Evolutionary conservation across 2,113 vertebrate genomes (phyloP), one percentile per base, ranked within the genome.

Genomic region (Xiphophorus hellerii): DNA sequence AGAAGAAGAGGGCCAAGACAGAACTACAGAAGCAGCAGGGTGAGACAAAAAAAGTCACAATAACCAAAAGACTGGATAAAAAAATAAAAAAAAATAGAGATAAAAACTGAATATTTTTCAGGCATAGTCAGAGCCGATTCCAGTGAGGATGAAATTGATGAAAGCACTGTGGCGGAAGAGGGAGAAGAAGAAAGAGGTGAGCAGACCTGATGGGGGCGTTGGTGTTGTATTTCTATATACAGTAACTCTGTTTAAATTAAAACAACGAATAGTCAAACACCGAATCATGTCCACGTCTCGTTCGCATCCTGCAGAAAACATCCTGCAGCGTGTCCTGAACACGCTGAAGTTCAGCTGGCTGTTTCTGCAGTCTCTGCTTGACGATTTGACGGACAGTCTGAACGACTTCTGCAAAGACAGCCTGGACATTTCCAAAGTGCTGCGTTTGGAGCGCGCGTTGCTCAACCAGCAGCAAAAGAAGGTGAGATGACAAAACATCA

Each of bases 341-440:
- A 77, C 77, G 1, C 1, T 94, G 75, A 92, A 81, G 84, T 92
- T 96, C 70, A 82, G 79, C 60, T 85, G 81, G 82, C 91, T 91
- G 39, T 88, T 94, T 29, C 17, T 95, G 33, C 82, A 91, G 81
- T 89, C 86, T 5, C 80, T 95, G 3, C n/a, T 90, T 0, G 93
- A 94, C 3, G 90, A 93, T 69, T 3, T 90, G 66, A 89, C 84
- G 0, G 69, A 86, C 37, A 89, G 91, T 25, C 88, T 93, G 29
- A 91, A 93, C 28, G 77, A 85, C 0, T 91, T 95, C 70, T 93
- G 92, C 54, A 92, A 95, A 62, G 92, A 94, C 63, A 88, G 44
- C 35, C 62, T 85, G 62, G 86, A 91, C 42, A 92, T 94, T n/a
- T 89, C 91, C 11, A 89, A 77, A 28, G 94, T 96, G 66, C 86